Conservation (phyloP, 1,140 invertebrate species). For the Nymphalis io region DNA sequence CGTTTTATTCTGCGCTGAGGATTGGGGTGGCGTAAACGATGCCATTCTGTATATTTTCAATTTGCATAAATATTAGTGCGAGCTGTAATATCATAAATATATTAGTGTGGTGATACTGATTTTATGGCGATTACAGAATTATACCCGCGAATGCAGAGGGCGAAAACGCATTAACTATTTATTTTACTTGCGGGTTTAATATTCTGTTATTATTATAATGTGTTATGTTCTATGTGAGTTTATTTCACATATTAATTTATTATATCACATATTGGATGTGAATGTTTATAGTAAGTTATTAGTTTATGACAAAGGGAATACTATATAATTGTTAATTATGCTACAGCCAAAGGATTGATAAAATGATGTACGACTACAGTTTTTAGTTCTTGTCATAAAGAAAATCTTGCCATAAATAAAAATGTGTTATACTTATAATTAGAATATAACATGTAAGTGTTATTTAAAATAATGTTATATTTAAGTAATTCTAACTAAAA, state of each 20-base stretch:
- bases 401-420: neutral
- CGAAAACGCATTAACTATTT: constrained; percentile 49
- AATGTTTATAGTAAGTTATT: neutral
- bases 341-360: too few relatives aligned
- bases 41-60: constrained; percentile 76
- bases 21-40: constrained; percentile 72
- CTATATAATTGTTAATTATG: too few relatives aligned
- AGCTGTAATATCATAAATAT: constrained; percentile 78
- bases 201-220: constrained; percentile 26
- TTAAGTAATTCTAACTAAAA: too few relatives aligned
- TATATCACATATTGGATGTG: neutral
- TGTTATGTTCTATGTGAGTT: neutral
- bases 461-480: too few relatives aligned
- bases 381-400: too few relatives aligned
- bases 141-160: constrained; percentile 53
- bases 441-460: too few relatives aligned
- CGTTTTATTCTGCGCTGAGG: constrained; percentile 52
- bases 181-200: constrained; percentile 27
- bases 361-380: neutral
- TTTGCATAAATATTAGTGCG: constrained; percentile 80
- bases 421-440: too few relatives aligned
- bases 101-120: constrained; percentile 78
- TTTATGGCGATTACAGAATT: constrained; percentile 79
- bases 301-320: neutral
- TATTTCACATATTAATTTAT: neutral